Percentiles rank a stretch among this genome's conserved stretches.
phyloP scores from a whole-genome alignment of 1,140 invertebrate genomes.

The Ceratosolen solmsi region DNA sequence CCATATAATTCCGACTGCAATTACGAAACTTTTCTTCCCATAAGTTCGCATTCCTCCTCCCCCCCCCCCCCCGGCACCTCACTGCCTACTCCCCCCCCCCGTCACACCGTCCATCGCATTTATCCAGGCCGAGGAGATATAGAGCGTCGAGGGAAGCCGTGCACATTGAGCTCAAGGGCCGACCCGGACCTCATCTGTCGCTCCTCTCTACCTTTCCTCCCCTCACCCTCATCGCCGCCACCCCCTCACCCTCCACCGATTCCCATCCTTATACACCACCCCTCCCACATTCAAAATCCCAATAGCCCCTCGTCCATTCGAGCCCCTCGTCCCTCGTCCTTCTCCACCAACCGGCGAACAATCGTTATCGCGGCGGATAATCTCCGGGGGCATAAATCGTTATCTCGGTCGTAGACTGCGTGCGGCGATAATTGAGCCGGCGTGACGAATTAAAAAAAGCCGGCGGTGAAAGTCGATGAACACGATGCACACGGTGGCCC shows the following conservation, averaged over 20 bases:
- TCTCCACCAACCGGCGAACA: neutral
- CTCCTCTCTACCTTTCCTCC: too few species aligned
- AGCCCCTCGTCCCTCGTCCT: too few species aligned
- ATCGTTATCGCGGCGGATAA: slow-evolving; percentile 61
- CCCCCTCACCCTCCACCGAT: neutral
- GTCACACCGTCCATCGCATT: neutral
- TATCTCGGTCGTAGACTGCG: neutral
- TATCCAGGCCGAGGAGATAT: neutral
- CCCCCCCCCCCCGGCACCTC: neutral
- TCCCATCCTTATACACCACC: too few species aligned
- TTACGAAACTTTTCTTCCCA: slow-evolving; percentile 19
- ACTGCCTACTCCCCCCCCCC: neutral
- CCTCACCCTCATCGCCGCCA: too few species aligned
- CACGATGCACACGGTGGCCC: neutral
- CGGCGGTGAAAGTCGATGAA: neutral
- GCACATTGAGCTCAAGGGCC: neutral
- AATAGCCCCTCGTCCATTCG: too few species aligned
- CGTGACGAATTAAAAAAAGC: slow-evolving; percentile 65
- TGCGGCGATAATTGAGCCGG: slow-evolving; percentile 55
- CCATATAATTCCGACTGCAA: neutral
- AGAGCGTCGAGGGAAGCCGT: neutral
- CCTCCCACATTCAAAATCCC: too few species aligned
- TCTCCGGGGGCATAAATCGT: slow-evolving; percentile 65
- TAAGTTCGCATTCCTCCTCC: neutral
- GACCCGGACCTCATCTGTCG: too few species aligned